Percentiles rank a stretch among this genome's conserved stretches.
phyloP scores from a whole-genome alignment of 2,888 invertebrate genomes.

The Galerucella calmariensis region DNA sequence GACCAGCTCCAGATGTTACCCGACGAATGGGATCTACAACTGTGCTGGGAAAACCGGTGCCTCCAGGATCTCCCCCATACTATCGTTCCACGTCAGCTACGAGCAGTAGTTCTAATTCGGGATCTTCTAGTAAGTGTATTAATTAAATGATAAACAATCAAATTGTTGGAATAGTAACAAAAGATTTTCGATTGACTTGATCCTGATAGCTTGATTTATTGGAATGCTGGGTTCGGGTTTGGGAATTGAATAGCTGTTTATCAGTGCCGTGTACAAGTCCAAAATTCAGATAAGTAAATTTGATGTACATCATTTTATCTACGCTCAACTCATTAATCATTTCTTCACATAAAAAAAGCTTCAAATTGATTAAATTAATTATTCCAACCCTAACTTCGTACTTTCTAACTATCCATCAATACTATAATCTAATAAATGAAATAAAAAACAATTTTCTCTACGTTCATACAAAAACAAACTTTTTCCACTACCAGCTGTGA shows the following conservation, averaged over 20 bases:
- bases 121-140: constrained; percentile 70
- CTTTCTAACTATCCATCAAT: no score
- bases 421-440: no score
- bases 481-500: no score
- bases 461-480: no score
- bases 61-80: constrained; percentile 62
- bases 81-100: constrained; percentile 69
- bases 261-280: not conserved
- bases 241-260: not conserved
- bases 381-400: no score
- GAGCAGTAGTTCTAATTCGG: constrained; percentile 72
- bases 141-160: constrained; percentile 5
- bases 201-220: not conserved
- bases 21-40: constrained; percentile 61
- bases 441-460: no score
- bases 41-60: constrained; percentile 60
- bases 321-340: no score
- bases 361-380: no score
- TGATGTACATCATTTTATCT: no score
- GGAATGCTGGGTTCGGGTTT: not conserved
- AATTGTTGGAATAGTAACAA: not conserved
- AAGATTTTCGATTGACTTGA: not conserved
- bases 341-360: no score
- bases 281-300: no score
- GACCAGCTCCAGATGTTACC: constrained; percentile 73